These are phyloP conservation scores for Dinocampus coccinellae DNA, from an alignment of 2,888 invertebrate species.

Conservation along the genomic window DNA sequence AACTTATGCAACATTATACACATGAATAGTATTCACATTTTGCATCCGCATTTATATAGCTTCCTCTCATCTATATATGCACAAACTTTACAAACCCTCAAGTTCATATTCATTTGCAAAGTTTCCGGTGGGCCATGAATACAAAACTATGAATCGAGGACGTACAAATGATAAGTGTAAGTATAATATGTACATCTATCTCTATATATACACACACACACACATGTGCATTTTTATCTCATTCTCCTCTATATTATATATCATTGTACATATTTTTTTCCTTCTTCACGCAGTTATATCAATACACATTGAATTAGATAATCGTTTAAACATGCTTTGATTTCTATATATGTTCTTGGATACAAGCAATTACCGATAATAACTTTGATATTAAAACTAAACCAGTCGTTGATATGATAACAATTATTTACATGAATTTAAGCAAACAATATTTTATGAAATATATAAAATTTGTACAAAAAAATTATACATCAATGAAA, in stretches of 20 bases:
- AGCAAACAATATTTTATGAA: too few relatives aligned
- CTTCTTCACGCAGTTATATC: background rate
- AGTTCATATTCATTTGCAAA: conserved; percentile 36
- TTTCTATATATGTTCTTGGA: background rate
- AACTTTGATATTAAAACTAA: background rate
- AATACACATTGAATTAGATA: background rate
- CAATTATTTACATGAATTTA: too few relatives aligned
- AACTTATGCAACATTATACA: conserved; percentile 25
- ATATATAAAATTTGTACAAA: background rate
- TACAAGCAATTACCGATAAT: background rate
- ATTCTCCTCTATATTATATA: background rate
- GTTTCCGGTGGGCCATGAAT: conserved; percentile 36
- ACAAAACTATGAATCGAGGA: conserved; percentile 31
- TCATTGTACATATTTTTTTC: background rate
- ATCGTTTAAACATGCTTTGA: background rate
- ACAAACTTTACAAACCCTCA: conserved; percentile 29
- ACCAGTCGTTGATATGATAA: background rate
- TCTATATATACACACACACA: background rate
- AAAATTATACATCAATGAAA: background rate
- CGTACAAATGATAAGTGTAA: background rate
- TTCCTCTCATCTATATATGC: conserved; percentile 14
- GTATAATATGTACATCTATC: background rate
- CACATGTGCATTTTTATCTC: background rate
- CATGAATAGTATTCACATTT: conserved; percentile 22
- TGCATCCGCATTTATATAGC: background rate